Conservation (phyloP, 2,113 vertebrate genomes). For the Phrynosoma platyrhinos region DNA sequence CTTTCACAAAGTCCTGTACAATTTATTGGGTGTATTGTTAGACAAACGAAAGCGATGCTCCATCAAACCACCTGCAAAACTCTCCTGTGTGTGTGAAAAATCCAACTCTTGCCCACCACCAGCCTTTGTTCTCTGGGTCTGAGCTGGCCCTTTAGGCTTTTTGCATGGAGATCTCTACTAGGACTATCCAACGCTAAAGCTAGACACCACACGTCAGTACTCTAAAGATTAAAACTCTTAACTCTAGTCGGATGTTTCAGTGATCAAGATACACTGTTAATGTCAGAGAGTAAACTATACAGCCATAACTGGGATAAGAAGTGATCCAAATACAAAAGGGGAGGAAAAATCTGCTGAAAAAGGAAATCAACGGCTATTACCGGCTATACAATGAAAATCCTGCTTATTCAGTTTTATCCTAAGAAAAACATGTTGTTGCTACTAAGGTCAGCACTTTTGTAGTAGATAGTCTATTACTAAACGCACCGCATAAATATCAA, state of each 20-base stretch:
- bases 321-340: conserved; percentile 59
- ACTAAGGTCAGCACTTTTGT: conserved; percentile 70
- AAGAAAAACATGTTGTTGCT: conserved; percentile 67
- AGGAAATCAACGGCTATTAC: conserved; percentile 67
- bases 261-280: conserved; percentile 59
- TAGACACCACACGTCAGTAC: conserved; percentile 41
- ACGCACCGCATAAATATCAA: conserved; percentile 75
- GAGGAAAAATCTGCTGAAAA: conserved; percentile 39
- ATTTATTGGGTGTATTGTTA: not conserved
- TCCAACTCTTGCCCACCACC: not conserved
- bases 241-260: conserved; percentile 50
- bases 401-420: conserved; percentile 62
- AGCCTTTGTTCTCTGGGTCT: not conserved
- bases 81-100: no score
- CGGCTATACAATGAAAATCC: conserved; percentile 67
- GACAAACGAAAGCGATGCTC: not conserved
- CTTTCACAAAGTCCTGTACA: no score
- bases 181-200: conserved; percentile 43
- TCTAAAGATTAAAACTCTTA: conserved; percentile 45
- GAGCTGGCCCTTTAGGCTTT: conserved; percentile 8
- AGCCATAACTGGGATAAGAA: conserved; percentile 65
- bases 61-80: no score
- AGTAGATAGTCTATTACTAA: conserved; percentile 74
- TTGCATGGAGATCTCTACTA: not conserved
- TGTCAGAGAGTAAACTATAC: conserved; percentile 54